These are phyloP conservation scores for Scotopteryx bipunctaria DNA, from an alignment of 2,888 invertebrate genomes.

Conservation along the genomic window DNA sequence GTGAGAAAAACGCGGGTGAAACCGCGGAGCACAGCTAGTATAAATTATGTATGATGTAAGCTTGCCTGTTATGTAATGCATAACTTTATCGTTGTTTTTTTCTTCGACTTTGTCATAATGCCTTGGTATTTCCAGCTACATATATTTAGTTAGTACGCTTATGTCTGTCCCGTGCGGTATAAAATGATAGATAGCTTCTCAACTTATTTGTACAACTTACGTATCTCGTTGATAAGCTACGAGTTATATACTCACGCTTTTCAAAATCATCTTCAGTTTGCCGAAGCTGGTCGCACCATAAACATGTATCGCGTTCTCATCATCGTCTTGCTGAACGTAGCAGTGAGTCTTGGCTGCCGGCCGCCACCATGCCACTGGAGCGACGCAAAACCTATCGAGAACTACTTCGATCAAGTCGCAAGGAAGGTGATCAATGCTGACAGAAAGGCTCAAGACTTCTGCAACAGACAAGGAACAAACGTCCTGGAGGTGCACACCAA, in stretches of 20 bases:
- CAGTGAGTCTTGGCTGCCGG: slow-evolving; percentile 20
- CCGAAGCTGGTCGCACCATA: background rate
- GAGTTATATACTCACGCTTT: background rate
- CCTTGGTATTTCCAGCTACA: too few species aligned
- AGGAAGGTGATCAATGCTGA: slow-evolving; percentile 29
- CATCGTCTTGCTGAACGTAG: slow-evolving; percentile 12
- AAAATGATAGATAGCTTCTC: too few species aligned
- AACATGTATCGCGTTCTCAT: slow-evolving; percentile 28
- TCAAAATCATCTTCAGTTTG: slow-evolving; percentile 5
- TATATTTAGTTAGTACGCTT: too few species aligned
- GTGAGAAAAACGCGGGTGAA: too few species aligned
- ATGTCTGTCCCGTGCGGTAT: too few species aligned
- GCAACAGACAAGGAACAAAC: slow-evolving; percentile 19
- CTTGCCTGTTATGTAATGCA: too few species aligned
- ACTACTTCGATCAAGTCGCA: slow-evolving; percentile 32
- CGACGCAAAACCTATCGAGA: slow-evolving; percentile 8
- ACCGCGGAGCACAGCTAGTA: too few species aligned
- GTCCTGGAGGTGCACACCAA: slow-evolving; percentile 19
- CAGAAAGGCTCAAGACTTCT: slow-evolving; percentile 15
- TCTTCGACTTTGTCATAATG: too few species aligned
- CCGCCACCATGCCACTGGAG: slow-evolving; percentile 34
- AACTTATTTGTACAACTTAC: background rate
- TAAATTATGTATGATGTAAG: too few species aligned
- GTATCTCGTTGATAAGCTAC: background rate
- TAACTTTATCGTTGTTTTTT: too few species aligned